Conservation (phyloP, 92 coral and sea anemone species). For the Zoanthus solanderi region DNA sequence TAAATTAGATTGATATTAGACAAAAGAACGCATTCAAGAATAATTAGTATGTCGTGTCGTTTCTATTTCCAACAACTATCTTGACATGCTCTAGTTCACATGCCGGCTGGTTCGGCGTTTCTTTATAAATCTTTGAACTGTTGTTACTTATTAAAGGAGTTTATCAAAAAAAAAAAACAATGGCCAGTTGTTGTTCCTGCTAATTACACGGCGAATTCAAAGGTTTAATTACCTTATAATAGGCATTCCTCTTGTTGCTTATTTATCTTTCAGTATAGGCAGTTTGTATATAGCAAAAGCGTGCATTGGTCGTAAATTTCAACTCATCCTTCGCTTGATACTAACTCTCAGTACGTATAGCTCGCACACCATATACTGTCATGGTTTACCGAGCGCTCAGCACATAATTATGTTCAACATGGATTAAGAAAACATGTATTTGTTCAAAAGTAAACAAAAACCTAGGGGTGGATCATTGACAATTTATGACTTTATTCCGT, state of each 20-base stretch:
- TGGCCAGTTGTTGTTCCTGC: constrained; percentile 28
- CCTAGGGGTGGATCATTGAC: constrained; percentile 24
- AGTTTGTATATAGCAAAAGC: constrained; percentile 22
- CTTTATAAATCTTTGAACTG: constrained; percentile 11
- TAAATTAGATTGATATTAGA: constrained; percentile 17
- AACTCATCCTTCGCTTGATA: background rate
- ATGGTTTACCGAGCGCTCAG: background rate
- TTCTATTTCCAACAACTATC: constrained; percentile 20
- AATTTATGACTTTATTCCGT: constrained; percentile 10
- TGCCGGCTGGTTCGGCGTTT: constrained; percentile 19
- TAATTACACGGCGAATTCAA: constrained; percentile 36
- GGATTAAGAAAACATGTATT: constrained; percentile 10
- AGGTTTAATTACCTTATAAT: constrained; percentile 42
- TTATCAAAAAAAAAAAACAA: constrained; percentile 16
- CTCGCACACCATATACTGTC: background rate
- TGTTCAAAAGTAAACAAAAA: constrained; percentile 15
- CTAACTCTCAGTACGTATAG: background rate
- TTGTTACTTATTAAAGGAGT: constrained; percentile 5
- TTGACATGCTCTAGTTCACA: constrained; percentile 14
- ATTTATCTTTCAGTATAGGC: background rate
- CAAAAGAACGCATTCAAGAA: constrained; percentile 9
- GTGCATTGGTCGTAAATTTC: background rate
- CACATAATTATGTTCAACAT: background rate
- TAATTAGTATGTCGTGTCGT: background rate
- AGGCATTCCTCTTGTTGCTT: constrained; percentile 38